phyloP scores from a whole-genome alignment of 2,113 vertebrate genomes.

The Nerophis lumbriciformis region DNA sequence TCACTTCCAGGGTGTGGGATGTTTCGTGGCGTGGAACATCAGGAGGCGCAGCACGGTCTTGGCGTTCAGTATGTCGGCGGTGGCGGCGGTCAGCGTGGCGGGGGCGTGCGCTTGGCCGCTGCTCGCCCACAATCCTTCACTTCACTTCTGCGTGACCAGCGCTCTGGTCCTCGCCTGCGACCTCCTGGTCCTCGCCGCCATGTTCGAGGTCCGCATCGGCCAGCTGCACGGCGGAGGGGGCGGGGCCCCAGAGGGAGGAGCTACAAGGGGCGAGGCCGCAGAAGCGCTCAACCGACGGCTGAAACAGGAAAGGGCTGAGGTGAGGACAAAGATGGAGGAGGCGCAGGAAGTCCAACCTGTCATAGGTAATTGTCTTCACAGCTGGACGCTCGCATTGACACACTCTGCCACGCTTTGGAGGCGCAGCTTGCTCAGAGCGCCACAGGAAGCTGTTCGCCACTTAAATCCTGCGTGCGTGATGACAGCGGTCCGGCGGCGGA shows the following conservation, averaged over 20 bases:
- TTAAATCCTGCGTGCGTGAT: too few species aligned
- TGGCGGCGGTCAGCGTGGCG: conserved; percentile 80
- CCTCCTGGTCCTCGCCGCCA: conserved; percentile 76
- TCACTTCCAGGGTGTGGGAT: conserved; percentile 79
- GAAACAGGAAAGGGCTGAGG: conserved; percentile 19
- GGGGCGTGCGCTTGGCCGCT: conserved; percentile 61
- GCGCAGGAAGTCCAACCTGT: background rate
- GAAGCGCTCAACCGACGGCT: conserved; percentile 26
- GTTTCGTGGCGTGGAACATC: conserved; percentile 84
- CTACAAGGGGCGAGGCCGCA: background rate
- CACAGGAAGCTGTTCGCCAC: background rate
- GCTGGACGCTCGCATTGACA: conserved; percentile 40
- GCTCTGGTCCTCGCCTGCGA: conserved; percentile 84
- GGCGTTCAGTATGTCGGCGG: conserved; percentile 75
- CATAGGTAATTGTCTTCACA: conserved; percentile 8
- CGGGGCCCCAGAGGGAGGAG: background rate
- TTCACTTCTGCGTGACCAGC: conserved; percentile 84
- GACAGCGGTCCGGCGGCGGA: background rate
- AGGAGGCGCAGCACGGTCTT: conserved; percentile 71
- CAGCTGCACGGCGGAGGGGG: conserved; percentile 9
- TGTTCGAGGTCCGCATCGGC: conserved; percentile 71
- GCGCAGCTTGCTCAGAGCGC: background rate
- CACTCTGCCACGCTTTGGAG: background rate
- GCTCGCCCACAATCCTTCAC: conserved; percentile 80
- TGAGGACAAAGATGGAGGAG: conserved; percentile 10